A percentile compares a stretch with the other conserved stretches of the same genome.
Evolutionary conservation across 2,888 invertebrate species (phyloP).

Genomic region (Choristoneura rosaceana): DNA sequence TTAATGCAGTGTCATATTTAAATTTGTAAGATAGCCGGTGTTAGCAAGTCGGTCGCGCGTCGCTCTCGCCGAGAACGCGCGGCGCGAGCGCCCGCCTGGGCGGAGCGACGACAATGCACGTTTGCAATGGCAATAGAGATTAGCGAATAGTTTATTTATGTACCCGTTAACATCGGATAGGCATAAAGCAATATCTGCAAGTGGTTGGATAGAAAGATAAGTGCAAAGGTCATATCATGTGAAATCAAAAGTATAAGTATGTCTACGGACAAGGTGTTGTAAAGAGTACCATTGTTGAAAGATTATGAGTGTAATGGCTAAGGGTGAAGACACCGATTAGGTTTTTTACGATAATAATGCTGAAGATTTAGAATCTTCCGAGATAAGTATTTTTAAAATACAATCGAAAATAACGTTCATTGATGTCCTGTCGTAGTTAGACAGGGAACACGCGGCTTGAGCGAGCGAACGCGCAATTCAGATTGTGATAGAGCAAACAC

Average conservation of each 20-base stretch:
- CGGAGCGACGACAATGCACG: slow-evolving; percentile 4
- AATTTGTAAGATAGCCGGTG: slow-evolving; percentile 64
- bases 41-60: slow-evolving; percentile 57
- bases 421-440: slow-evolving; percentile 62
- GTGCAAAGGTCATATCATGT: slow-evolving; percentile 81
- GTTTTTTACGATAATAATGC: slow-evolving; percentile 70
- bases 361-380: slow-evolving; percentile 82
- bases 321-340: slow-evolving; percentile 73
- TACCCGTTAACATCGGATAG: slow-evolving; percentile 58
- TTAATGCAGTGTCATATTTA: slow-evolving; percentile 76
- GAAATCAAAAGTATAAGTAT: slow-evolving; percentile 70
- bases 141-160: slow-evolving; percentile 52
- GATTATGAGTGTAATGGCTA: slow-evolving; percentile 74
- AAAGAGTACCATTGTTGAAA: slow-evolving; percentile 62
- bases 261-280: slow-evolving; percentile 67
- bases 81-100: not conserved
- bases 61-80: no score
- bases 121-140: slow-evolving; percentile 46
- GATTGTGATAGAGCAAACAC: slow-evolving; percentile 20
- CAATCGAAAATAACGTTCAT: slow-evolving; percentile 65
- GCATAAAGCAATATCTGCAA: slow-evolving; percentile 75
- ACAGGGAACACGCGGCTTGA: slow-evolving; percentile 60
- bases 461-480: slow-evolving; percentile 45
- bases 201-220: slow-evolving; percentile 68
- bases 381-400: slow-evolving; percentile 81